A percentile compares a stretch with the other conserved stretches of the same genome.
Conservation (phyloP, 2,888 invertebrate species). For the Masnerella sp. region DNA sequence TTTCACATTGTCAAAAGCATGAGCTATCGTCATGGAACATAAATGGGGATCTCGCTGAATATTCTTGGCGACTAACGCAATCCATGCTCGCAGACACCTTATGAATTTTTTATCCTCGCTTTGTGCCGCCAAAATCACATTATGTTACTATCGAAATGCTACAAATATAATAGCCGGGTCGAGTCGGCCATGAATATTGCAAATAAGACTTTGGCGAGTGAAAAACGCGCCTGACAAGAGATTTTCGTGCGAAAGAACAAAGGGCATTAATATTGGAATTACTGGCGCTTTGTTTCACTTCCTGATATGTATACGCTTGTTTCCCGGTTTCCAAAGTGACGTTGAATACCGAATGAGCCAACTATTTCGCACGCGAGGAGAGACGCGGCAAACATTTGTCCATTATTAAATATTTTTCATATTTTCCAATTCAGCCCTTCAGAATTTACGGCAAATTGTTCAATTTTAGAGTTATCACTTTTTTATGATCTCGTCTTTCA, state of each 20-base stretch:
- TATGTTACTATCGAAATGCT: constrained; percentile 41
- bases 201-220: constrained; percentile 28
- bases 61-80: constrained; percentile 48
- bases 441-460: too few species aligned
- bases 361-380: background rate
- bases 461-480: too few species aligned
- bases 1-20: constrained; percentile 42
- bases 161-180: constrained; percentile 28
- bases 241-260: constrained; percentile 22
- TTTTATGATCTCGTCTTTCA: too few species aligned
- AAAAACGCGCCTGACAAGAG: constrained; percentile 23
- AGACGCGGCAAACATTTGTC: background rate
- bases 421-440: too few species aligned
- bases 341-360: background rate
- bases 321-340: background rate
- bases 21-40: constrained; percentile 43
- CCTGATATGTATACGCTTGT: background rate
- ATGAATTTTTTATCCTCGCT: constrained; percentile 48
- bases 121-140: constrained; percentile 35
- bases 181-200: constrained; percentile 32
- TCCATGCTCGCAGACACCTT: constrained; percentile 36
- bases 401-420: too few species aligned
- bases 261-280: constrained; percentile 35
- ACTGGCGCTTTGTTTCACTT: constrained; percentile 18
- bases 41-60: constrained; percentile 45